phyloP scores from a whole-genome alignment of 1,140 invertebrate species.

The Aradophagus sp. region DNA sequence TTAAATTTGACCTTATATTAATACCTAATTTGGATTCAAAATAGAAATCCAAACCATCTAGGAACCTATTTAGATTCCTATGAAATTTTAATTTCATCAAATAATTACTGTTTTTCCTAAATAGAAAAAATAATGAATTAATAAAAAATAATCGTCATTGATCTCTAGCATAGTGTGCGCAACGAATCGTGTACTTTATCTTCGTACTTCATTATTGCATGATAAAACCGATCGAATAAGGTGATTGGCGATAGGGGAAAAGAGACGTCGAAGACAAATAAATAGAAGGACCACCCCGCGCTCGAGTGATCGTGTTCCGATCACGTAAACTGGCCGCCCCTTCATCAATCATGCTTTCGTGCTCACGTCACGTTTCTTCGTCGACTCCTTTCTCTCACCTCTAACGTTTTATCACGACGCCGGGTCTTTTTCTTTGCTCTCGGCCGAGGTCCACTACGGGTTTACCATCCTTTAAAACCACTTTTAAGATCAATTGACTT shows the following conservation, averaged over 20 bases:
- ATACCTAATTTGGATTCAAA: too few relatives aligned
- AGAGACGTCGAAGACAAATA: conserved; percentile 57
- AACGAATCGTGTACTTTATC: conserved; percentile 27
- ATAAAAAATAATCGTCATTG: too few relatives aligned
- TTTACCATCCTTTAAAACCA: conserved; percentile 15
- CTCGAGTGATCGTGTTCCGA: conserved; percentile 70
- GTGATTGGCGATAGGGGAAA: conserved; percentile 41
- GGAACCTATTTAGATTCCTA: too few relatives aligned
- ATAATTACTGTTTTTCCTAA: too few relatives aligned
- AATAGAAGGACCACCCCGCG: conserved; percentile 72
- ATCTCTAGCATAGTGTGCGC: too few relatives aligned
- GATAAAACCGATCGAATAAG: conserved; percentile 45
- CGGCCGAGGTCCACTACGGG: conserved; percentile 22
- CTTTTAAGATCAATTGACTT: too few relatives aligned
- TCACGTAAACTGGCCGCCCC: conserved; percentile 74
- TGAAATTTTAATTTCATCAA: too few relatives aligned
- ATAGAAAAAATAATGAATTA: too few relatives aligned
- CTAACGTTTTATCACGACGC: conserved; percentile 39
- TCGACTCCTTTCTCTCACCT: conserved; percentile 51
- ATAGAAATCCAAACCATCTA: too few relatives aligned
- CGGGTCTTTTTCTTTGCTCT: conserved; percentile 38
- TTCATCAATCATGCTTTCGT: conserved; percentile 74
- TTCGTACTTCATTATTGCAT: conserved; percentile 20
- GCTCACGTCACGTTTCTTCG: conserved; percentile 57
- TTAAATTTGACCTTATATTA: too few relatives aligned